These are phyloP conservation scores for Epinephelus awoara DNA, from an alignment of 2,797 vertebrate species.

Conservation along the genomic window DNA sequence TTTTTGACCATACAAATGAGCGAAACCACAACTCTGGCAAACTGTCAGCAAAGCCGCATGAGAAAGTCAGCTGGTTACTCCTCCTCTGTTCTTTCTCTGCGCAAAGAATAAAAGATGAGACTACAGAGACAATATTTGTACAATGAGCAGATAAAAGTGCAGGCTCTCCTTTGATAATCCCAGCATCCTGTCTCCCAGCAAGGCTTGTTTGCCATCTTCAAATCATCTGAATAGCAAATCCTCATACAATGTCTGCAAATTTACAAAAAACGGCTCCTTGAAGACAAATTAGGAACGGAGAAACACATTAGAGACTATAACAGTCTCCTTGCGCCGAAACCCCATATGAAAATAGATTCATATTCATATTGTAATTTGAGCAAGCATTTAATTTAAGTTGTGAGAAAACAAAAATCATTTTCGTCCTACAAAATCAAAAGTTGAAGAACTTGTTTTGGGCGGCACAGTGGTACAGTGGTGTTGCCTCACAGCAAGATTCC, in stretches of 20 bases:
- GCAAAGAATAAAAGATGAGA: slow-evolving; percentile 32
- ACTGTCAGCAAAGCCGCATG: slow-evolving; percentile 29
- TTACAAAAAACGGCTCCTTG: not conserved
- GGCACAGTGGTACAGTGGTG: too few species aligned
- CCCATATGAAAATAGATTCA: not conserved
- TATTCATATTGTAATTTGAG: not conserved
- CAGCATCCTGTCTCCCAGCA: slow-evolving; percentile 41
- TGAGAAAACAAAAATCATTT: not conserved
- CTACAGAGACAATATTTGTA: slow-evolving; percentile 46
- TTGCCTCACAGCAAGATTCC: too few species aligned
- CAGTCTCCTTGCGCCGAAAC: not conserved
- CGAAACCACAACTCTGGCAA: slow-evolving; percentile 9
- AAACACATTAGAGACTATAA: not conserved
- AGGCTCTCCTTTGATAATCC: slow-evolving; percentile 37
- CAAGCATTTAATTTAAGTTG: not conserved
- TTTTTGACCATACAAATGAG: slow-evolving; percentile 7
- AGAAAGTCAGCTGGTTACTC: slow-evolving; percentile 20
- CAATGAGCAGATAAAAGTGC: slow-evolving; percentile 11
- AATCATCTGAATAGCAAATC: slow-evolving; percentile 25
- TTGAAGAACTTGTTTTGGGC: not conserved
- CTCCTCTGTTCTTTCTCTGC: slow-evolving; percentile 3
- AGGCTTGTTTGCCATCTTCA: slow-evolving; percentile 35
- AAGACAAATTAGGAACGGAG: not conserved
- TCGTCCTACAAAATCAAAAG: not conserved
- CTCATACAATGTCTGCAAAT: not conserved